Evolutionary conservation across 2,797 vertebrate species (phyloP).

Genomic region (Molossus molossus): DNA sequence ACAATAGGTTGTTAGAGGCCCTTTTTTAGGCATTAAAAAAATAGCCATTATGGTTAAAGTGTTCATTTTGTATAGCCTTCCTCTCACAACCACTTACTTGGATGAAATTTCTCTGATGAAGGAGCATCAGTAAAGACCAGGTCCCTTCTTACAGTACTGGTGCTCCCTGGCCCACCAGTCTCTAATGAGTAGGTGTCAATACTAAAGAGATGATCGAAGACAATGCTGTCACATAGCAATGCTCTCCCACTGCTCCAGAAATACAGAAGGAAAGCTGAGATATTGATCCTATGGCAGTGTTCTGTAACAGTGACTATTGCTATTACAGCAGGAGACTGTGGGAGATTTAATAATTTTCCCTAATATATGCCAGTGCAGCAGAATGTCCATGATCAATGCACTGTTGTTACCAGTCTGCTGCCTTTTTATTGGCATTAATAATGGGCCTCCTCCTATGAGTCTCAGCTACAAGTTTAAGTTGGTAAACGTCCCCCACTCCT

Average conservation of each 20-base stretch:
- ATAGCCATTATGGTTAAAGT: background rate
- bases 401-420: constrained; percentile 75
- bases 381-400: constrained; percentile 82
- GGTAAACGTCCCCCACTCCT: constrained; percentile 7
- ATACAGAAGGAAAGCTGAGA: constrained; percentile 85
- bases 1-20: background rate
- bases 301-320: constrained; percentile 87
- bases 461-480: constrained; percentile 34
- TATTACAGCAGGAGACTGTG: constrained; percentile 81
- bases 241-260: constrained; percentile 68
- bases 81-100: background rate
- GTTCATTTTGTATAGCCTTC: background rate
- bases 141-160: background rate
- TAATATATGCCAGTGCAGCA: constrained; percentile 78
- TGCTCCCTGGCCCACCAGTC: background rate
- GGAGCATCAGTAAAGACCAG: constrained; percentile 3
- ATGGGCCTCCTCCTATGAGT: constrained; percentile 79
- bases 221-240: constrained; percentile 80
- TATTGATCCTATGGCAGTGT: constrained; percentile 86
- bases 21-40: background rate
- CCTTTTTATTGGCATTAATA: constrained; percentile 74
- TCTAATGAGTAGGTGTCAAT: constrained; percentile 80
- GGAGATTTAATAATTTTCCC: constrained; percentile 83
- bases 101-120: constrained; percentile 22
- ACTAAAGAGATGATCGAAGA: constrained; percentile 70